Evolutionary conservation across 2,113 vertebrate species (phyloP).

Genomic region (Coreoperca whiteheadi): DNA sequence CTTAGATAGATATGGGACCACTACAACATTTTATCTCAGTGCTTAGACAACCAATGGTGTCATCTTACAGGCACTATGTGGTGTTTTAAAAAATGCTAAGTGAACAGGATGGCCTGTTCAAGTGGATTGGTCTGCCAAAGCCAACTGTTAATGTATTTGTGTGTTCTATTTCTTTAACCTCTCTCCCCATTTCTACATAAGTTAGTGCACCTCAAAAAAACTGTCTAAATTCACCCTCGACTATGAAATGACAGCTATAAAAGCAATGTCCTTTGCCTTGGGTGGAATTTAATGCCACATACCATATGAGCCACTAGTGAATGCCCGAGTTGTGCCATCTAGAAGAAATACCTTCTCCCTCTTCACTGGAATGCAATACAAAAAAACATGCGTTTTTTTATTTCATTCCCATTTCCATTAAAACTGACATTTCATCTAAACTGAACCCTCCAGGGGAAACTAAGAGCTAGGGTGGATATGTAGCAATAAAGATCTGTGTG

Average conservation of each 20-base stretch:
- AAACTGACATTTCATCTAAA: conserved; percentile 90
- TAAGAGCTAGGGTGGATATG: conserved; percentile 79
- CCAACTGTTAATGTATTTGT: conserved; percentile 6
- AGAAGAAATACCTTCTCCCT: conserved; percentile 77
- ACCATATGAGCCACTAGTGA: conserved; percentile 67
- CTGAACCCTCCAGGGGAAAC: conserved; percentile 85
- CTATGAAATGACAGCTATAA: conserved; percentile 70
- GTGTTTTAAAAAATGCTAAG: conserved; percentile 20
- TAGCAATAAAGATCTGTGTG: conserved; percentile 75
- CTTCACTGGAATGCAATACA: conserved; percentile 66
- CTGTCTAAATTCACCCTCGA: conserved; percentile 40
- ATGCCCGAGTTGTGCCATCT: conserved; percentile 72
- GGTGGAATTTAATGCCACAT: conserved; percentile 72
- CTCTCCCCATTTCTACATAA: conserved; percentile 54
- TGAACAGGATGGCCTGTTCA: background rate
- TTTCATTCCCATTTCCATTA: conserved; percentile 89
- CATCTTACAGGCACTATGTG: background rate
- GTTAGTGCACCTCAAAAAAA: conserved; percentile 51
- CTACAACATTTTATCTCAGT: conserved; percentile 18
- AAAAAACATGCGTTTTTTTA: conserved; percentile 82
- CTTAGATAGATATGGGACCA: conserved; percentile 14
- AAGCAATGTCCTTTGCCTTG: conserved; percentile 68
- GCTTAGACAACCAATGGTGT: conserved; percentile 5
- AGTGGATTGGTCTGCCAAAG: conserved; percentile 9
- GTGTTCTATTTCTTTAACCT: conserved; percentile 39